These are phyloP conservation scores for Drosophila ogumai DNA, from an alignment of 1,140 invertebrate genomes.

Conservation along the genomic window DNA sequence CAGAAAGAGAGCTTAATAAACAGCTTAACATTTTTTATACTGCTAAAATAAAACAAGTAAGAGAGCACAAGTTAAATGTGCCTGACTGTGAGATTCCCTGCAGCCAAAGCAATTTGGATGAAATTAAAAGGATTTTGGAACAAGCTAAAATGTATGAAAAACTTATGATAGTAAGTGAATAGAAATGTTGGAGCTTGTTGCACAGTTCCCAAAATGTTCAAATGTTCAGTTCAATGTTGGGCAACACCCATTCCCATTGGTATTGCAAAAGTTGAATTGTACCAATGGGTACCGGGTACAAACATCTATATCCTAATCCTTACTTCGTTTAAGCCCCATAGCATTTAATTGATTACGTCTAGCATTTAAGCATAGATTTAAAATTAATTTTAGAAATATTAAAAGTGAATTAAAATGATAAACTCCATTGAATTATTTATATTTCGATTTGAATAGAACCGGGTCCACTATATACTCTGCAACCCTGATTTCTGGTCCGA, in stretches of 20 bases:
- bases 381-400: neutral
- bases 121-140: neutral
- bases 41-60: too few relatives aligned
- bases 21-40: too few relatives aligned
- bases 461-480: neutral
- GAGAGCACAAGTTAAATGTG: too few relatives aligned
- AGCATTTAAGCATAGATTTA: too few relatives aligned
- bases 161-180: neutral
- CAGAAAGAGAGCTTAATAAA: too few relatives aligned
- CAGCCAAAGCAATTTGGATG: neutral
- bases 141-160: neutral
- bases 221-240: neutral
- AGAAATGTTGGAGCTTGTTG: neutral
- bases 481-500: neutral
- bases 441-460: neutral
- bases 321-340: too few relatives aligned
- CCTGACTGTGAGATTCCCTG: too few relatives aligned
- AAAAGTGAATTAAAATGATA: neutral
- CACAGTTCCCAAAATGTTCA: neutral
- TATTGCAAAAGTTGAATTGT: too few relatives aligned
- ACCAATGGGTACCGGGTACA: too few relatives aligned
- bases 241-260: too few relatives aligned
- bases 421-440: neutral
- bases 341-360: too few relatives aligned
- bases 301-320: too few relatives aligned